phyloP scores from a whole-genome alignment of 2,888 invertebrate species.

The Mystacides longicornis region DNA sequence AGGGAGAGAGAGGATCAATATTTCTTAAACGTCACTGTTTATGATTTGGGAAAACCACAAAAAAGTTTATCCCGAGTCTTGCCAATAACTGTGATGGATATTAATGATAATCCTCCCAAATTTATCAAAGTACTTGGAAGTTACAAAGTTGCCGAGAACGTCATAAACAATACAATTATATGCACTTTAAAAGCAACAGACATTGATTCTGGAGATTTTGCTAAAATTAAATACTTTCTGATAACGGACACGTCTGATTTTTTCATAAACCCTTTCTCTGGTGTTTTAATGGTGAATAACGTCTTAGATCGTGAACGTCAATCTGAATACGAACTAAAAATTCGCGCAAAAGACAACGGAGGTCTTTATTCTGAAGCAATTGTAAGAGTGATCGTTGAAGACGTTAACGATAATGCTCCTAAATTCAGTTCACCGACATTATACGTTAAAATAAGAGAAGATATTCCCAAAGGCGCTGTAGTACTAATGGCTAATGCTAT shows the following conservation, averaged over 20 bases:
- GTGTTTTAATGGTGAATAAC: constrained; percentile 68
- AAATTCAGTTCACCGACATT: constrained; percentile 70
- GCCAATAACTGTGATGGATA: constrained; percentile 76
- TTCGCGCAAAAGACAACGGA: constrained; percentile 74
- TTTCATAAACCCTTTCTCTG: constrained; percentile 66
- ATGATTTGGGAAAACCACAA: constrained; percentile 76
- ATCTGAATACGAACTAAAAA: constrained; percentile 68
- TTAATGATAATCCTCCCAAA: constrained; percentile 86
- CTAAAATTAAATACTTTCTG: constrained; percentile 63
- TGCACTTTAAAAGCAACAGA: constrained; percentile 79
- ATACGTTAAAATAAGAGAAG: constrained; percentile 79
- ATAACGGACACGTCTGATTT: constrained; percentile 74
- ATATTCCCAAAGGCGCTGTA: constrained; percentile 80
- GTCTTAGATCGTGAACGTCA: constrained; percentile 79
- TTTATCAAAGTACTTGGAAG: constrained; percentile 77
- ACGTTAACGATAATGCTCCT: constrained; percentile 87
- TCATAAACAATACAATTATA: constrained; percentile 77
- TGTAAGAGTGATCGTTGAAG: constrained; percentile 74
- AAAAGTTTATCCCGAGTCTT: constrained; percentile 69
- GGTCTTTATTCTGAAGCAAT: constrained; percentile 74
- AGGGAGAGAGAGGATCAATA: constrained; percentile 80
- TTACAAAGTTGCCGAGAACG: constrained; percentile 79
- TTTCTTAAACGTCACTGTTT: constrained; percentile 77
- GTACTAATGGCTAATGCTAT: constrained; percentile 73
- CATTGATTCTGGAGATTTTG: constrained; percentile 75